phyloP scores from a whole-genome alignment of 2,797 vertebrate genomes.

The Oreonectes daqikongensis region DNA sequence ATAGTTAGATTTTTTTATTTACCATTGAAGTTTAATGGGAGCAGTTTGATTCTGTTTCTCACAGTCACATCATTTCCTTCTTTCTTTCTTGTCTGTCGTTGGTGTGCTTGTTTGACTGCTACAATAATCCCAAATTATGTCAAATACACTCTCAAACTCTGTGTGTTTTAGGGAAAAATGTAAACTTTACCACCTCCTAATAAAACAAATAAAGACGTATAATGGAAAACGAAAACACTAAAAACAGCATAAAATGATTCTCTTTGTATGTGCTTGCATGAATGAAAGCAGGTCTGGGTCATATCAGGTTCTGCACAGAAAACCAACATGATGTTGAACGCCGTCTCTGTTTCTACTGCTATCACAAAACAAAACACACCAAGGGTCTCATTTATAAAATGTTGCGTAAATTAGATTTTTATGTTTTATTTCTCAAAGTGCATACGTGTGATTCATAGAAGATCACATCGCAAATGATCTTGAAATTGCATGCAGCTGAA shows the following conservation, averaged over 20 bases:
- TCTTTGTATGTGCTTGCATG: slow-evolving; percentile 27
- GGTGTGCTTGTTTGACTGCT: slow-evolving; percentile 66
- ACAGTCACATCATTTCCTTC: slow-evolving; percentile 38
- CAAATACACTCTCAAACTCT: slow-evolving; percentile 73
- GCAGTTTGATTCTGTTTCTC: slow-evolving; percentile 21
- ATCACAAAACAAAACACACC: slow-evolving; percentile 32
- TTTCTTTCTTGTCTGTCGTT: slow-evolving; percentile 54
- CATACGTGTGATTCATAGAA: too few relatives aligned
- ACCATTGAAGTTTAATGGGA: slow-evolving; percentile 24
- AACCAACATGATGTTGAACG: slow-evolving; percentile 23
- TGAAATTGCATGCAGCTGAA: too few relatives aligned
- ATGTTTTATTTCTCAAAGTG: too few relatives aligned
- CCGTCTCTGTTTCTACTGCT: slow-evolving; percentile 50
- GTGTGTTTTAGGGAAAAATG: slow-evolving; percentile 79
- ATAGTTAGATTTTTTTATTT: slow-evolving; percentile 6
- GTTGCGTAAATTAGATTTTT: too few relatives aligned
- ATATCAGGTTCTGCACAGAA: slow-evolving; percentile 32
- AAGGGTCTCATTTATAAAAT: too few relatives aligned
- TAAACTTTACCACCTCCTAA: slow-evolving; percentile 77
- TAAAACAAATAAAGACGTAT: slow-evolving; percentile 63
- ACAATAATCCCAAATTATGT: slow-evolving; percentile 13
- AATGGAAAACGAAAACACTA: slow-evolving; percentile 63
- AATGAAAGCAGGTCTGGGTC: background rate
- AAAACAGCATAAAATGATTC: slow-evolving; percentile 29
- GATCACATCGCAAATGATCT: too few relatives aligned